phyloP scores from a whole-genome alignment of 2,888 invertebrate genomes.

The Papilio protenor region DNA sequence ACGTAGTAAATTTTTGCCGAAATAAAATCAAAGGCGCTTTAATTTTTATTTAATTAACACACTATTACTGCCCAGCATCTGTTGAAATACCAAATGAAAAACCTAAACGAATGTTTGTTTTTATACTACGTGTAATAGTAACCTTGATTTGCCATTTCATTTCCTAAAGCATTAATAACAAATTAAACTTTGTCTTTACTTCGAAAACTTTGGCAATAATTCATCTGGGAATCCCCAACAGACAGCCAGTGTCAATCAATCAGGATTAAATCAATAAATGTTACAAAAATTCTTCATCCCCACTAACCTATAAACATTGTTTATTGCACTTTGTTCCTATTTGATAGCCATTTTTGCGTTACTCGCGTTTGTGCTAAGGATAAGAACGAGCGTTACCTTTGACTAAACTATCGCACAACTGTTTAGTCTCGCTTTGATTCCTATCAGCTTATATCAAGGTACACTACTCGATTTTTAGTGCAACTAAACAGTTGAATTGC shows the following conservation, averaged over 20 bases:
- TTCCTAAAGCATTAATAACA: not conserved
- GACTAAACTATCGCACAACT: too few species aligned
- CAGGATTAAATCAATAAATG: not conserved
- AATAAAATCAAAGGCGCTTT: not conserved
- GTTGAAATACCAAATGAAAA: not conserved
- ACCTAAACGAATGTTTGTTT: not conserved
- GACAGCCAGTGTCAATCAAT: constrained; percentile 3
- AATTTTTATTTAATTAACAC: not conserved
- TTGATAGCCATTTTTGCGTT: too few species aligned
- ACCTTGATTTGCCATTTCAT: not conserved
- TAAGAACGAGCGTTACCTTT: too few species aligned
- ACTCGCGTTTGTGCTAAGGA: too few species aligned
- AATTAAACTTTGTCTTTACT: not conserved
- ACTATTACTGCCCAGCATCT: too few species aligned
- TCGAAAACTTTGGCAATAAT: not conserved
- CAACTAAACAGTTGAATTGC: too few species aligned
- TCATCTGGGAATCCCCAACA: not conserved
- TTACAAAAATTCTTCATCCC: not conserved
- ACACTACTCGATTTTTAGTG: too few species aligned
- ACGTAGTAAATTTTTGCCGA: not conserved
- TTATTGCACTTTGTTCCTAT: too few species aligned
- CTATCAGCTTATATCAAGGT: too few species aligned
- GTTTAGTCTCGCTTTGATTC: too few species aligned
- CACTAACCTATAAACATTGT: too few species aligned
- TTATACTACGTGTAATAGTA: not conserved